Conservation (phyloP, 1,140 invertebrate species). For the Homalodisca vitripennis region DNA sequence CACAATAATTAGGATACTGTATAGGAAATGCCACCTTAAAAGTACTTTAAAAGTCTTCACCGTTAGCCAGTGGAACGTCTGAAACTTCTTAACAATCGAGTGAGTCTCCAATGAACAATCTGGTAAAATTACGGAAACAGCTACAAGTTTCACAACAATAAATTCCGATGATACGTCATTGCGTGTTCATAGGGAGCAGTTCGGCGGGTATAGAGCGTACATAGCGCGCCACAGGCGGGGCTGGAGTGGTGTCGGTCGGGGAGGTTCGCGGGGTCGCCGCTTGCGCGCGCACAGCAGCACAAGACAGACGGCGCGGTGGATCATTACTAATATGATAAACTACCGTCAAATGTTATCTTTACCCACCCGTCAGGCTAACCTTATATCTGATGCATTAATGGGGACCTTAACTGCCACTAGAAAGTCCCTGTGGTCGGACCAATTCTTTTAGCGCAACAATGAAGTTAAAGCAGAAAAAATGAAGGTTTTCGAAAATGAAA, state of each 20-base stretch:
- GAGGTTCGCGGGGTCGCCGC: not conserved
- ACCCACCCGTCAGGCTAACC: not conserved
- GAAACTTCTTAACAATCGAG: too few relatives aligned
- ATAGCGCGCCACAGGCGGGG: not conserved
- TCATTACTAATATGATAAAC: slow-evolving; percentile 19
- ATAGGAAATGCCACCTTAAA: too few relatives aligned
- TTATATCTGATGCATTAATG: not conserved
- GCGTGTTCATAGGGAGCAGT: not conserved
- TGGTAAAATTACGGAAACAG: too few relatives aligned
- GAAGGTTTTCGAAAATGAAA: too few relatives aligned
- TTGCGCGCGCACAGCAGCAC: slow-evolving; percentile 11
- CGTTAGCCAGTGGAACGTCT: too few relatives aligned
- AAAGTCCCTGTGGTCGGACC: too few relatives aligned
- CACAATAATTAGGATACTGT: too few relatives aligned
- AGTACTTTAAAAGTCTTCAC: too few relatives aligned
- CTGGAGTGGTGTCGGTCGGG: not conserved
- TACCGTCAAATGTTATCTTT: slow-evolving; percentile 1
- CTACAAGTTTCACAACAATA: not conserved
- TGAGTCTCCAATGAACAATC: too few relatives aligned
- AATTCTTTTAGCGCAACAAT: too few relatives aligned
- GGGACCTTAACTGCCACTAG: too few relatives aligned
- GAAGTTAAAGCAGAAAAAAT: too few relatives aligned
- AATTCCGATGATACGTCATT: not conserved
- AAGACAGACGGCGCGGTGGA: not conserved
- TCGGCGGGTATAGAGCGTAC: not conserved